Evolutionary conservation across 1,140 invertebrate species (phyloP).

Genomic region (Zophobas morio): DNA sequence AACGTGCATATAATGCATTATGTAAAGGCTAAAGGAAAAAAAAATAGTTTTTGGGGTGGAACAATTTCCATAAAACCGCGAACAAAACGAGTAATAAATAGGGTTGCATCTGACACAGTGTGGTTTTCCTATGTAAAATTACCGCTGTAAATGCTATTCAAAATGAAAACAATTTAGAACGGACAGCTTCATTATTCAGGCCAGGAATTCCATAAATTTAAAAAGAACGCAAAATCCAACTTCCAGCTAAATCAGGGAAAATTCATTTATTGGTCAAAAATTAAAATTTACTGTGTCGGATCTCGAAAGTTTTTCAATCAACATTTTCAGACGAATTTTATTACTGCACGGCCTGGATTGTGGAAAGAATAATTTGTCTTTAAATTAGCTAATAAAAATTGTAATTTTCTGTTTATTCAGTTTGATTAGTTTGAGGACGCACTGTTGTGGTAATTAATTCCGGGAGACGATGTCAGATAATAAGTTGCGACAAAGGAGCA

Average conservation of each 20-base stretch:
- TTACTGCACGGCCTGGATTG: constrained; percentile 23
- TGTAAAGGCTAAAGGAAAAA: background rate
- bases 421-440: constrained; percentile 34
- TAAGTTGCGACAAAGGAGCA: constrained; percentile 28
- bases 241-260: constrained; percentile 28
- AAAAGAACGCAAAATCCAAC: constrained; percentile 32
- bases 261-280: constrained; percentile 47
- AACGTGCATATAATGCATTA: constrained; percentile 1
- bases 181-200: constrained; percentile 45
- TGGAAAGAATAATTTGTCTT: constrained; percentile 40
- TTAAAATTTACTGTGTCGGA: constrained; percentile 45
- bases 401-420: constrained; percentile 41
- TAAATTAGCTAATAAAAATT: constrained; percentile 41
- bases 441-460: constrained; percentile 29
- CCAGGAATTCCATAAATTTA: constrained; percentile 44
- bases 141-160: constrained; percentile 38
- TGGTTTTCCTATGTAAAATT: constrained; percentile 33
- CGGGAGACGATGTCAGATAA: constrained; percentile 16
- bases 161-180: constrained; percentile 43
- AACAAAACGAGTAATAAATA: constrained; percentile 38
- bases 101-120: constrained; percentile 38
- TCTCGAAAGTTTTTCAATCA: constrained; percentile 47
- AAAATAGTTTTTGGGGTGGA: constrained; percentile 3
- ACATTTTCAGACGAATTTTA: constrained; percentile 44
- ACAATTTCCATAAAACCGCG: constrained; percentile 1